Evolutionary conservation across 2,888 invertebrate species (phyloP), one percentile per base, ranked within the genome.

Genomic region (Heliconius hortense): DNA sequence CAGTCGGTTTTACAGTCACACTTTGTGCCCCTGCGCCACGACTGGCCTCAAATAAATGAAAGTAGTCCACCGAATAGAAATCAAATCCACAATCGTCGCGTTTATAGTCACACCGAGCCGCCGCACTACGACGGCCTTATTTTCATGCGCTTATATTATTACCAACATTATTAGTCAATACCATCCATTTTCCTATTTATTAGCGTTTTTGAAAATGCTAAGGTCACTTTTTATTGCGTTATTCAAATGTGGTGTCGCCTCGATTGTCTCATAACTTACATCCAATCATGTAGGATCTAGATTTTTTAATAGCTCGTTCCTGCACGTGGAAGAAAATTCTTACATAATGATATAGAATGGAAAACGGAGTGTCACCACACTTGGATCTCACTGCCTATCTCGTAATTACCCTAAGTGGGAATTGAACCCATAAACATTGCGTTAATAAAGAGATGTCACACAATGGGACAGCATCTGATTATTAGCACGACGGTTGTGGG

Each of bases 231-330:
- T 69, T 69, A 69, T 69, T 69, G 69, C 69, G 21, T 74, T 67
- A 73, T 67, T 67, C 67, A 56, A 67, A 73, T 73, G 39, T 43
- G 21, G 1, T 35, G 64, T 69, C 63, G 43, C 68, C 64, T 72
- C 72, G 72, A 64, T 68, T 72, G 77, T 77, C 75, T 72, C 77
- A 70, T 75, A 69, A 73, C 70, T 74, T 35, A 43, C 18, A 59
- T 59, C 26, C 31, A 72, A 59, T 72, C 64, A 68, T 60, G 63
- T 64, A 68, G n/a, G 71, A 74, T 73, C 73, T 73, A 60, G 64
- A 76, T 73, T 39, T 35, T 71, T 35, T 48, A 43, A 21, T 63
- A 15, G 24, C 8, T 43, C 3, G 24, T 39, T 66, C 2, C 35
- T n/a, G 31, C 1, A 35, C 31, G 4, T 60, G 11, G 15, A 26